Evolutionary conservation across 1,140 invertebrate genomes (phyloP).

Genomic region (Drosophila sulfurigaster): DNA sequence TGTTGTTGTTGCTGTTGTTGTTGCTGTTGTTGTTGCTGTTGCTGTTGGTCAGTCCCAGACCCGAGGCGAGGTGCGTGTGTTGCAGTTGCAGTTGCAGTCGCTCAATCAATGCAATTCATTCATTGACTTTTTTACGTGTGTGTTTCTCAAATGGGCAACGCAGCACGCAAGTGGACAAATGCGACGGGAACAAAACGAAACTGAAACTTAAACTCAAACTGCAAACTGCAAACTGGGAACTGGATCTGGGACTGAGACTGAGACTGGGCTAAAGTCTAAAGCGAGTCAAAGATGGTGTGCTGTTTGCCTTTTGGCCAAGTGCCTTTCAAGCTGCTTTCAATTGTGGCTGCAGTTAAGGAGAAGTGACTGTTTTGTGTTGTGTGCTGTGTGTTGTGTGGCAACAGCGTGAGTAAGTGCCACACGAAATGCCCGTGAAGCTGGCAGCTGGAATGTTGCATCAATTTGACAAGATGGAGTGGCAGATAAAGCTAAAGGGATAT

Average conservation of each 20-base stretch:
- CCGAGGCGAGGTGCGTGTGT: slow-evolving; percentile 65
- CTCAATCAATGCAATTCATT: slow-evolving; percentile 82
- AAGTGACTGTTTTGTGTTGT: background rate
- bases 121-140: slow-evolving; percentile 53
- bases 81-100: slow-evolving; percentile 36
- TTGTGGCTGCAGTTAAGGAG: slow-evolving; percentile 2
- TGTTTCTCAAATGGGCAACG: slow-evolving; percentile 53
- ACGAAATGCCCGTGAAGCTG: slow-evolving; percentile 10
- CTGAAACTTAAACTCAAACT: background rate
- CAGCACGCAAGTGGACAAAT: slow-evolving; percentile 37
- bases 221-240: background rate
- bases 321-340: slow-evolving; percentile 51
- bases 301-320: slow-evolving; percentile 33
- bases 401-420: slow-evolving; percentile 13
- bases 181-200: background rate
- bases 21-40: slow-evolving; percentile 26
- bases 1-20: slow-evolving; percentile 22
- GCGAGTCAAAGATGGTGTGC: background rate
- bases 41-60: slow-evolving; percentile 23
- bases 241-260: background rate
- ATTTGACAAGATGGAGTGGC: slow-evolving; percentile 3
- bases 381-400: slow-evolving; percentile 14
- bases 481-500: slow-evolving; percentile 13
- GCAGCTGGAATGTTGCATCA: slow-evolving; percentile 23
- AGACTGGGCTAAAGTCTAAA: background rate